These are phyloP conservation scores for Pelodytes ibericus DNA, from an alignment of 2,797 vertebrate species.

Conservation along the genomic window DNA sequence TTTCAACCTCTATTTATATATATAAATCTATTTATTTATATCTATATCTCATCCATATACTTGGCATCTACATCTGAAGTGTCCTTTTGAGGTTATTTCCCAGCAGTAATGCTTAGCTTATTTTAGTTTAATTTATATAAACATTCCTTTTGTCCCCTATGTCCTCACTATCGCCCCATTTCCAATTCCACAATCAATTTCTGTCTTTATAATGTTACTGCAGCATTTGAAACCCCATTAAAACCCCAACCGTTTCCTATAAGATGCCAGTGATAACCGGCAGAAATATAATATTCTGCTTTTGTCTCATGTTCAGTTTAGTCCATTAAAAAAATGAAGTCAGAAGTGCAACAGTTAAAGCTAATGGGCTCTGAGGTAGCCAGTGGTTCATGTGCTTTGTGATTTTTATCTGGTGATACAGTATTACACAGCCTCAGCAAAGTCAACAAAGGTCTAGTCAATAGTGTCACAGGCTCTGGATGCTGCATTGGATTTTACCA, in stretches of 20 bases:
- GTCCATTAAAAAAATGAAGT: not conserved
- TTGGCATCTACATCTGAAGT: too few species aligned
- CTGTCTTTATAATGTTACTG: too few species aligned
- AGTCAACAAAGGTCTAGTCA: slow-evolving; percentile 81
- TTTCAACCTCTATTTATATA: too few species aligned
- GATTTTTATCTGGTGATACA: slow-evolving; percentile 61
- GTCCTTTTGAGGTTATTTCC: too few species aligned
- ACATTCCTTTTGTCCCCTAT: too few species aligned
- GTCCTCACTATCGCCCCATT: too few species aligned
- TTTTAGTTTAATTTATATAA: too few species aligned
- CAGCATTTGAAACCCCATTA: too few species aligned
- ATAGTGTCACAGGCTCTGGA: slow-evolving; percentile 74
- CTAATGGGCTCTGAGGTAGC: not conserved
- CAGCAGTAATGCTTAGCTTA: too few species aligned
- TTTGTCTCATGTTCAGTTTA: not conserved
- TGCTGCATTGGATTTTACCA: slow-evolving; percentile 58
- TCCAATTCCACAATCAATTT: too few species aligned
- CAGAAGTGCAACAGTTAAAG: not conserved
- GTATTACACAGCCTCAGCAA: slow-evolving; percentile 88
- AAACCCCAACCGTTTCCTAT: not conserved
- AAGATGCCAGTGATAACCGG: not conserved
- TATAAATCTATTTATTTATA: too few species aligned
- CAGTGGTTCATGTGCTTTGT: not conserved
- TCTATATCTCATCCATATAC: too few species aligned
- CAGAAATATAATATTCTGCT: slow-evolving; percentile 4